phyloP scores from a whole-genome alignment of 2,888 invertebrate species.

The Argynnis bischoffii region DNA sequence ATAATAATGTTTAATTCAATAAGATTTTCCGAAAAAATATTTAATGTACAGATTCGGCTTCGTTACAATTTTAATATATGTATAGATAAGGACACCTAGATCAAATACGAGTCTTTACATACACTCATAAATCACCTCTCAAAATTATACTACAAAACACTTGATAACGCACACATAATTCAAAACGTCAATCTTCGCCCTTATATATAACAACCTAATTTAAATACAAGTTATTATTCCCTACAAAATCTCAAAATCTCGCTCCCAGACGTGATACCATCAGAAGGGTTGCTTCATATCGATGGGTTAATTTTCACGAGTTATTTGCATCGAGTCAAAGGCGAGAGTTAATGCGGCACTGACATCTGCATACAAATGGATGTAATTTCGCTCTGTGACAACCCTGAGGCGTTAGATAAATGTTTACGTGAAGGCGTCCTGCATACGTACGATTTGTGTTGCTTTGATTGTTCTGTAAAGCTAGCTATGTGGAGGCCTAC shows the following conservation, averaged over 20 bases:
- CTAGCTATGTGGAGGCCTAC: neutral
- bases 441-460: constrained; percentile 41
- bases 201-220: constrained; percentile 16
- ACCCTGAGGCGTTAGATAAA: constrained; percentile 71
- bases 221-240: constrained; percentile 15
- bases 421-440: constrained; percentile 56
- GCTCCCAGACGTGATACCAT: constrained; percentile 31
- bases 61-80: too few relatives aligned
- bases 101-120: neutral
- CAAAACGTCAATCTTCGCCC: constrained; percentile 10
- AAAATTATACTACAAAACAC: neutral
- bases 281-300: constrained; percentile 55
- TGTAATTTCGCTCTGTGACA: constrained; percentile 76
- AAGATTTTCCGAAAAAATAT: too few relatives aligned
- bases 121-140: constrained; percentile 1
- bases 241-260: constrained; percentile 18
- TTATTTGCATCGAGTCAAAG: constrained; percentile 73
- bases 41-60: too few relatives aligned
- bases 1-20: too few relatives aligned
- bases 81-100: too few relatives aligned
- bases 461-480: constrained; percentile 16
- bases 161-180: constrained; percentile 3
- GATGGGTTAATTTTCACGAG: constrained; percentile 76
- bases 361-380: constrained; percentile 76
- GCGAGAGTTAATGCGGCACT: constrained; percentile 66